Evolutionary conservation across 2,113 vertebrate species (phyloP).

Genomic region (Neogobius melanostomus): DNA sequence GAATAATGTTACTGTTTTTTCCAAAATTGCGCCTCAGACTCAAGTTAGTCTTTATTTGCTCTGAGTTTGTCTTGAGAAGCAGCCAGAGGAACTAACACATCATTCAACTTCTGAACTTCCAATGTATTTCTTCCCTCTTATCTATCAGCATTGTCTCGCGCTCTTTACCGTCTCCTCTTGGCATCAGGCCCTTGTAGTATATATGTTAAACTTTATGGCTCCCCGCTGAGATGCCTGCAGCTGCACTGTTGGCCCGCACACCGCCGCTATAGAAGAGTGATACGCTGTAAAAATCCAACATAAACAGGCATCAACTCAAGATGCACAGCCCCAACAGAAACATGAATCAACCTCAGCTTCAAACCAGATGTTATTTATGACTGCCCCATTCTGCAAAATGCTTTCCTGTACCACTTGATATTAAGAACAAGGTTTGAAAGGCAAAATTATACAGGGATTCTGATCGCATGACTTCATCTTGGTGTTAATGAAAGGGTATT

Average conservation of each 20-base stretch:
- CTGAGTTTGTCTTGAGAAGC: background rate
- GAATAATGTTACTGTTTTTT: background rate
- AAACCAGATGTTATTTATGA: background rate
- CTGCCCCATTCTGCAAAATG: slow-evolving; percentile 1
- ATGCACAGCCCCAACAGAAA: slow-evolving; percentile 1
- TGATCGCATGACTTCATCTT: background rate
- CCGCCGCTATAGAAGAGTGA: background rate
- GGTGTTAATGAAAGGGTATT: background rate
- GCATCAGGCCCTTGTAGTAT: background rate
- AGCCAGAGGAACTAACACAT: background rate
- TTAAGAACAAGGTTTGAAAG: slow-evolving; percentile 7
- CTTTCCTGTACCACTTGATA: slow-evolving; percentile 2
- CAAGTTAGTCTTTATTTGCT: background rate
- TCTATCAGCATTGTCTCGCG: background rate
- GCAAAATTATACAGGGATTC: background rate
- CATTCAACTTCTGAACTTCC: background rate
- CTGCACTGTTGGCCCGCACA: slow-evolving; percentile 8
- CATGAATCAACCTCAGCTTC: slow-evolving; percentile 4
- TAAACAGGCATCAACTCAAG: slow-evolving; percentile 13
- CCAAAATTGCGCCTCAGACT: background rate
- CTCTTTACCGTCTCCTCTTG: background rate
- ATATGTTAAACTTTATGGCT: slow-evolving; percentile 9
- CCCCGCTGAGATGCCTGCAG: slow-evolving; percentile 7
- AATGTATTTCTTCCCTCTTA: background rate
- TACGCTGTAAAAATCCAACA: slow-evolving; percentile 5